These are phyloP conservation scores for Anguilla japonica DNA, from an alignment of 2,113 vertebrate genomes.

Conservation along the genomic window DNA sequence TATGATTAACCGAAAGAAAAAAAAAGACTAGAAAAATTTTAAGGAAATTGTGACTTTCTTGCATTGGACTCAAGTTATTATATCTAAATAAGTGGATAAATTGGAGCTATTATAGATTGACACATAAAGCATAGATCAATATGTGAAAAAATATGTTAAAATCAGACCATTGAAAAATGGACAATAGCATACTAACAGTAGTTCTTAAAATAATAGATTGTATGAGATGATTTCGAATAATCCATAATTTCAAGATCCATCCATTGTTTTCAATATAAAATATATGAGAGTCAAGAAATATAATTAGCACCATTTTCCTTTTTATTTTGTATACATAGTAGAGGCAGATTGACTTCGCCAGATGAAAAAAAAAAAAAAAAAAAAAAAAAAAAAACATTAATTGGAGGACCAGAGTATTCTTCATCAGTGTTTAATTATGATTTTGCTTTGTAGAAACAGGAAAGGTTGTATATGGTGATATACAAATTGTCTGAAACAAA, in stretches of 20 bases:
- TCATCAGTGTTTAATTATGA: conserved; percentile 1
- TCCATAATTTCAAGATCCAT: no score
- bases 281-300: background rate
- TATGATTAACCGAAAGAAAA: background rate
- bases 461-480: background rate
- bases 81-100: no score
- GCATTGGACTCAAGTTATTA: no score
- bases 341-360: conserved; percentile 4
- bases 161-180: background rate
- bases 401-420: conserved; percentile 14
- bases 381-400: conserved; percentile 16
- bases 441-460: background rate
- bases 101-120: no score
- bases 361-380: conserved; percentile 2
- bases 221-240: background rate
- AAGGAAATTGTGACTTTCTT: no score
- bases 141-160: background rate
- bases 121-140: no score
- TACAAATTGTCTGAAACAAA: background rate
- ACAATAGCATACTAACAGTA: background rate
- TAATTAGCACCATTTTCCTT: background rate
- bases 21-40: no score
- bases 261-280: no score
- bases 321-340: conserved; percentile 20
- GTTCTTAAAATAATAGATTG: background rate